Evolutionary conservation across 2,113 vertebrate species (phyloP).

Genomic region (Condylura cristata): DNA sequence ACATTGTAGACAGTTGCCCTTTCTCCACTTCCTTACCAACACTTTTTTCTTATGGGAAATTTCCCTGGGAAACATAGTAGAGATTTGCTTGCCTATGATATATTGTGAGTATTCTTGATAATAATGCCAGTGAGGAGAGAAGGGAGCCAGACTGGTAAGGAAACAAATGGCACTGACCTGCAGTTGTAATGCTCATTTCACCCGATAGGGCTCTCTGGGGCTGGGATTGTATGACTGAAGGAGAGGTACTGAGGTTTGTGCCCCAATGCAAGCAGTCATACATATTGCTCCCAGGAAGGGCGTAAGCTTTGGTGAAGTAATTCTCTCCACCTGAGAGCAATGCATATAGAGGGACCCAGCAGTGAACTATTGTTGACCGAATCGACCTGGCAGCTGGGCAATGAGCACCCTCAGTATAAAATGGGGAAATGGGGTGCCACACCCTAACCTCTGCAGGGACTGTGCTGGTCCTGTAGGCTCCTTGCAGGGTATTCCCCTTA

Average conservation of each 20-base stretch:
- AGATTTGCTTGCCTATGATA: background rate
- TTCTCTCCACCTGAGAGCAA: background rate
- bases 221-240: background rate
- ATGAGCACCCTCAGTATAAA: background rate
- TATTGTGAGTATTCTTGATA: background rate
- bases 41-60: background rate
- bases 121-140: background rate
- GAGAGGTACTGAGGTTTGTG: background rate
- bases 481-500: too few species aligned
- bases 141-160: background rate
- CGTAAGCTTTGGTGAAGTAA: background rate
- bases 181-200: background rate
- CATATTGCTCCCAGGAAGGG: background rate
- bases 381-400: background rate
- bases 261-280: background rate
- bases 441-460: accelerated
- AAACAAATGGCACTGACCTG: background rate
- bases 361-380: background rate
- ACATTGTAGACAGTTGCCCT: background rate
- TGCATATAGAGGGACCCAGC: background rate
- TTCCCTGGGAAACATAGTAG: background rate
- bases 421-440: background rate
- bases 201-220: background rate
- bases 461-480: background rate
- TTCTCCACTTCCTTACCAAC: background rate